Conservation (phyloP, 1,140 invertebrate species). For the Lucilia cuprina region DNA sequence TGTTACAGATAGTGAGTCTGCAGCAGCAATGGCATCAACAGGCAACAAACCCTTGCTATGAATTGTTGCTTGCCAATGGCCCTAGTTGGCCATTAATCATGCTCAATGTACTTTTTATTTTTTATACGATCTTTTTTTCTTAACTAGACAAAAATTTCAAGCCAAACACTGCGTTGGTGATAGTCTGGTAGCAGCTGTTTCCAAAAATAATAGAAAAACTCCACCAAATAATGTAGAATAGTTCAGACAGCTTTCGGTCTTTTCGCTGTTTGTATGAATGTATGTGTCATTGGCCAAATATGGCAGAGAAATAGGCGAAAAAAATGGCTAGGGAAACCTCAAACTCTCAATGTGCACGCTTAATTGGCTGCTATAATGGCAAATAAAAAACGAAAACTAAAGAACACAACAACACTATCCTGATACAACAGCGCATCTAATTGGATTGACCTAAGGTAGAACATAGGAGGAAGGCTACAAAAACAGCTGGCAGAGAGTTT, state of each 20-base stretch:
- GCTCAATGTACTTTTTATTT: neutral
- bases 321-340: conserved; percentile 23
- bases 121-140: neutral
- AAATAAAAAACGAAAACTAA: conserved; percentile 9
- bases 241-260: conserved; percentile 21
- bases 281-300: conserved; percentile 32
- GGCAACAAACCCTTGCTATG: conserved; percentile 9
- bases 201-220: neutral
- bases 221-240: neutral
- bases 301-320: conserved; percentile 27
- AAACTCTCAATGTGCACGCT: conserved; percentile 28
- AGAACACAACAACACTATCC: conserved; percentile 1
- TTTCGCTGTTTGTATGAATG: neutral
- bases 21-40: no score
- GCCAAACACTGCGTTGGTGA: neutral
- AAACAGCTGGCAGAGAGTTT: conserved; percentile 20
- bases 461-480: neutral
- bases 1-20: neutral
- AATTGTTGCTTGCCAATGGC: conserved; percentile 29
- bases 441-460: conserved; percentile 30
- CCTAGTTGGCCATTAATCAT: conserved; percentile 29
- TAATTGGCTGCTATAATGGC: conserved; percentile 29
- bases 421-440: conserved; percentile 20
- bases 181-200: neutral
- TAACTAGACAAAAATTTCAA: neutral